These are phyloP conservation scores for Cephus rjabovi DNA, from an alignment of 2,888 invertebrate genomes.

Conservation along the genomic window DNA sequence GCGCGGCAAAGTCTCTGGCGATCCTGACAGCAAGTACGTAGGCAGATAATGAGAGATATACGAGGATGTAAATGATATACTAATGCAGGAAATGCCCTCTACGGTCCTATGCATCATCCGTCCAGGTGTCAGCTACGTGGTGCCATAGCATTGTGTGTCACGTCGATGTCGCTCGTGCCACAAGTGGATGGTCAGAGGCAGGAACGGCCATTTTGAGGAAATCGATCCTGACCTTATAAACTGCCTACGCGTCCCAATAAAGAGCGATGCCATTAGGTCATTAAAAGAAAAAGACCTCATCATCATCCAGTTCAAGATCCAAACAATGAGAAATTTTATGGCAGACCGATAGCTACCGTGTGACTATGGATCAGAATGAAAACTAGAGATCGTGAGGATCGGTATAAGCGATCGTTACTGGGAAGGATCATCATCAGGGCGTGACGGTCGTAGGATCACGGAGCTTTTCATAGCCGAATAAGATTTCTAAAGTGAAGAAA, in stretches of 20 bases:
- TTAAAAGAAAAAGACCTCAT: background rate
- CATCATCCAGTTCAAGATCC: background rate
- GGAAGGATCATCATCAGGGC: background rate
- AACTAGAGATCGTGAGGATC: background rate
- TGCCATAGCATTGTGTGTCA: slow-evolving; percentile 7
- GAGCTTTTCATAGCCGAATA: background rate
- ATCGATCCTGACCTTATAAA: slow-evolving; percentile 6
- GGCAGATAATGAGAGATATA: slow-evolving; percentile 54
- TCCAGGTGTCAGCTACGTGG: slow-evolving; percentile 49
- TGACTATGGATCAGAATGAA: background rate
- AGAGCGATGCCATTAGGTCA: background rate
- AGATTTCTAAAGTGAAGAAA: background rate
- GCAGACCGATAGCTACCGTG: background rate
- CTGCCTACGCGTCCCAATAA: background rate
- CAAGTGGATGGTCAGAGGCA: background rate
- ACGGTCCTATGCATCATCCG: slow-evolving; percentile 59
- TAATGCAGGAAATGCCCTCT: slow-evolving; percentile 57
- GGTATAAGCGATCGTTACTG: background rate
- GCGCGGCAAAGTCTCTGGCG: slow-evolving; percentile 16
- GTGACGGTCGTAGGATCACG: background rate
- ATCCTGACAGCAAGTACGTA: slow-evolving; percentile 34
- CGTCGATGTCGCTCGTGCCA: slow-evolving; percentile 2
- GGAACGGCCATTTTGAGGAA: slow-evolving; percentile 17
- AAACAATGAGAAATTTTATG: background rate
- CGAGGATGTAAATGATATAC: slow-evolving; percentile 57